Evolutionary conservation across 1,140 invertebrate species (phyloP), one percentile per base, ranked within the genome.

Genomic region (Amyelois transitella): DNA sequence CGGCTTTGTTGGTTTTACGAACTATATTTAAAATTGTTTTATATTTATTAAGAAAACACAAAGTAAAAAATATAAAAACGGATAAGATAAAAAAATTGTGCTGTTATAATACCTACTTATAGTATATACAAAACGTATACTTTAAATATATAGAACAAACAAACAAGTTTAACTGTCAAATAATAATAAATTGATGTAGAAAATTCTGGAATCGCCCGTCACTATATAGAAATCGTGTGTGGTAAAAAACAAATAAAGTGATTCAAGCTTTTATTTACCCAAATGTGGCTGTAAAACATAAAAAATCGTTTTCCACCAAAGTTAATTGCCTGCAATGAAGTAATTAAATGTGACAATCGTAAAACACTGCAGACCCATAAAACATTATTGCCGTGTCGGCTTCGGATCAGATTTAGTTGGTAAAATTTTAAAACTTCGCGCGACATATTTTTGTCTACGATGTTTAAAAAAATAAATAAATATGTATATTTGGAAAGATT

Each of bases 301-400:
- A 84, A 84, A 87, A 87, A 83, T 69, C 71, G 55, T 81, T 79
- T 81, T 84, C 79, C 66, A 78, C 79, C 70, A 80, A 85, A 87
- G 72, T 80, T 87, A 87, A 87, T 85, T 84, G 81, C 81, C 64
- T 57, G 74, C 81, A 86, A 83, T 87, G 77, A 86, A 87, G 75
- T 84, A 87, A 87, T 87, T 87, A 87, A 87, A 87, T 77, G 76
- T 83, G 84, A 87, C 84, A 87, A 80, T 86, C 84, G 81, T 87
- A 87, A 85, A 87, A 79, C 78, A 83, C 73, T 70, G 80, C 55
- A 65, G 45, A 43, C 43, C 65, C 64, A 84, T 85, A 87, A 87
- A 84, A 84, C 73, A 84, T 82, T 72, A 80, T 72, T 60, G 69
- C 71, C 69, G 60, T 72, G 68, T 67, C 62, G 72, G 60, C 48